Conservation (phyloP, 2,113 vertebrate genomes). For the Mionectes macconnelli region DNA sequence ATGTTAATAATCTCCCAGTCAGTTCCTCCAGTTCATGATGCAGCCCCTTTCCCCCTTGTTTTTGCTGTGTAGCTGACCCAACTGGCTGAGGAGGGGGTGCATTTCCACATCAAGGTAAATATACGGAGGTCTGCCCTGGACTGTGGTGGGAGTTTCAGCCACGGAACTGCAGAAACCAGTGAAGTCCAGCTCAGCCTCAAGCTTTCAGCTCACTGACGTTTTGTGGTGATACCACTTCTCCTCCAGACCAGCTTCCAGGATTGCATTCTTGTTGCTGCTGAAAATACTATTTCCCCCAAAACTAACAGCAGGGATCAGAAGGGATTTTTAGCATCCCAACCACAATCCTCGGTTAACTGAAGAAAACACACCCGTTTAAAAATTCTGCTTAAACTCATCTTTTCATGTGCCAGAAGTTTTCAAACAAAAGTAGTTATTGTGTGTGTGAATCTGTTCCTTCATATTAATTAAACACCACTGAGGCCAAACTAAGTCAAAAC, state of each 20-base stretch:
- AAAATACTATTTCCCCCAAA: neutral
- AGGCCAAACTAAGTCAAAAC: neutral
- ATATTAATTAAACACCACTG: neutral
- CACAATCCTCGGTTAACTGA: neutral
- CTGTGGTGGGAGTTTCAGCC: neutral
- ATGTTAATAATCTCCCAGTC: neutral
- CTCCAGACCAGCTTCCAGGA: neutral
- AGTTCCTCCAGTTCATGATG: neutral
- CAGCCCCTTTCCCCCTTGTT: neutral
- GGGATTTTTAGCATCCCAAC: neutral
- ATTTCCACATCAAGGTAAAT: neutral
- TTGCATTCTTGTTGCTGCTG: neutral
- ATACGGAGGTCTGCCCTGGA: neutral
- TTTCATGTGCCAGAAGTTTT: neutral
- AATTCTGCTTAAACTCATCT: neutral
- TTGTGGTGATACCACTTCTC: neutral
- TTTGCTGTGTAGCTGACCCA: neutral
- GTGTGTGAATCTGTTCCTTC: neutral
- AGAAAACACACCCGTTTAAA: neutral
- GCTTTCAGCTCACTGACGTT: neutral
- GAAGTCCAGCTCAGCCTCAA: neutral
- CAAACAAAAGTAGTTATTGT: neutral
- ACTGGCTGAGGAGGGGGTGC: neutral
- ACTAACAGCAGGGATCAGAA: constrained; percentile 4
- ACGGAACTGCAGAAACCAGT: neutral